These are phyloP conservation scores for Sinhomidia bicolor DNA, from an alignment of 2,888 invertebrate species.

Conservation along the genomic window DNA sequence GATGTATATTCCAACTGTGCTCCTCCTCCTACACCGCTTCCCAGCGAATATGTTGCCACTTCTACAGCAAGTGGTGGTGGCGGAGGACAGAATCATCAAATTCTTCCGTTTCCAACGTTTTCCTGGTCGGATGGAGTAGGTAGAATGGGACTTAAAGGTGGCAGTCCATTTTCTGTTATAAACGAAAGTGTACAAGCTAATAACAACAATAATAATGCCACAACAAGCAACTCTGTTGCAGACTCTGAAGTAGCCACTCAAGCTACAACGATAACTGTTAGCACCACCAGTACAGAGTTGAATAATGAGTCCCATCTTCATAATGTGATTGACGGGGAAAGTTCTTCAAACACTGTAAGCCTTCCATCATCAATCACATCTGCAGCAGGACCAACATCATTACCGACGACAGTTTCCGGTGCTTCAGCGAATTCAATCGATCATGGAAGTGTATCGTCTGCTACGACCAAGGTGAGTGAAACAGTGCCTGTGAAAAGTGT, in stretches of 20 bases:
- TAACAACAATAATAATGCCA: constrained; percentile 37
- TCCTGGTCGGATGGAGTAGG: constrained; percentile 76
- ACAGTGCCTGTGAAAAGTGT: constrained; percentile 40
- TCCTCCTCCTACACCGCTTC: constrained; percentile 50
- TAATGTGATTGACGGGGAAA: constrained; percentile 17
- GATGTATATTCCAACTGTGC: constrained; percentile 54
- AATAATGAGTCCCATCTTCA: constrained; percentile 37
- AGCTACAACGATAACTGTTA: constrained; percentile 64
- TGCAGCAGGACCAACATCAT: not conserved
- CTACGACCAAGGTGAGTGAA: constrained; percentile 23
- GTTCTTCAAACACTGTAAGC: constrained; percentile 23
- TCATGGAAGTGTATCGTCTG: not conserved
- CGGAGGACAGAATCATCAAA: constrained; percentile 74
- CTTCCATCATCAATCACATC: constrained; percentile 29
- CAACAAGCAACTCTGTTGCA: constrained; percentile 46
- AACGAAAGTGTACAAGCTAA: constrained; percentile 76
- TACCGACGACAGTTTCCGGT: not conserved
- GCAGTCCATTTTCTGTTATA: constrained; percentile 79
- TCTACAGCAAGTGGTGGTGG: constrained; percentile 75
- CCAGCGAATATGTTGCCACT: constrained; percentile 56
- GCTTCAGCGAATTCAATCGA: constrained; percentile 18
- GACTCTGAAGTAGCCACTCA: constrained; percentile 61
- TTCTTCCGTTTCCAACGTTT: constrained; percentile 78
- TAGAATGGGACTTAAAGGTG: constrained; percentile 78
- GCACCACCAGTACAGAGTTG: constrained; percentile 31